These are phyloP conservation scores for Enteromius fasciolatus DNA, from an alignment of 2,797 vertebrate species.

Conservation along the genomic window DNA sequence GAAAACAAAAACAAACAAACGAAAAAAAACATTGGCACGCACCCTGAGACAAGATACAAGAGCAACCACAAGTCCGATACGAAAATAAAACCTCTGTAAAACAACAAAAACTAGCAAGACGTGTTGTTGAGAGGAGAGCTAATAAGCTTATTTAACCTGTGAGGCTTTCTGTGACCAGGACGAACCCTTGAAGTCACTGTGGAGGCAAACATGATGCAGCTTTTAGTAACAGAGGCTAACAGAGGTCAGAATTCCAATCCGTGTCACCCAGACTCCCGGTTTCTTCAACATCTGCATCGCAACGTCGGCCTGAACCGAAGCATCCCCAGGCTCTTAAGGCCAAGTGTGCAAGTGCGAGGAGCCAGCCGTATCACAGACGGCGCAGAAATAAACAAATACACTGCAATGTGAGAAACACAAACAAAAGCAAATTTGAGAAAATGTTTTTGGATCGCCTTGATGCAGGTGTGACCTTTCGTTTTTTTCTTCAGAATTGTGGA, in stretches of 20 bases:
- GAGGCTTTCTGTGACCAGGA: conserved; percentile 45
- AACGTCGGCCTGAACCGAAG: conserved; percentile 23
- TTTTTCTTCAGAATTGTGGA: conserved; percentile 41
- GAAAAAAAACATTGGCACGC: conserved; percentile 82
- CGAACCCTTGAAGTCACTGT: conserved; percentile 20
- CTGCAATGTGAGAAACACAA: conserved; percentile 52
- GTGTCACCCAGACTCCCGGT: neutral
- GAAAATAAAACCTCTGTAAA: conserved; percentile 70
- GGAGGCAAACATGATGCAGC: conserved; percentile 45
- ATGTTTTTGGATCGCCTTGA: conserved; percentile 54
- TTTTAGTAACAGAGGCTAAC: conserved; percentile 42
- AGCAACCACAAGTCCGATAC: conserved; percentile 72
- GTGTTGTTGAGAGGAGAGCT: conserved; percentile 55
- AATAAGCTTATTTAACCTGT: conserved; percentile 57
- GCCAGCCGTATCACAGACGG: conserved; percentile 30
- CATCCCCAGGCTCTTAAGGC: conserved; percentile 59
- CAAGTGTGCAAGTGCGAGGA: conserved; percentile 63
- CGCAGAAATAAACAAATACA: conserved; percentile 38
- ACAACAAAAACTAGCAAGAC: conserved; percentile 50
- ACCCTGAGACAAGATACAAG: conserved; percentile 86
- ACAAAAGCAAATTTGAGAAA: conserved; percentile 28
- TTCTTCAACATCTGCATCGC: conserved; percentile 33
- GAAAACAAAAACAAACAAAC: conserved; percentile 59
- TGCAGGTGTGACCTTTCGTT: conserved; percentile 30
- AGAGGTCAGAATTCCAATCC: conserved; percentile 44